These are phyloP conservation scores for Adelphocoris suturalis DNA, from an alignment of 2,888 invertebrate genomes.

Conservation along the genomic window DNA sequence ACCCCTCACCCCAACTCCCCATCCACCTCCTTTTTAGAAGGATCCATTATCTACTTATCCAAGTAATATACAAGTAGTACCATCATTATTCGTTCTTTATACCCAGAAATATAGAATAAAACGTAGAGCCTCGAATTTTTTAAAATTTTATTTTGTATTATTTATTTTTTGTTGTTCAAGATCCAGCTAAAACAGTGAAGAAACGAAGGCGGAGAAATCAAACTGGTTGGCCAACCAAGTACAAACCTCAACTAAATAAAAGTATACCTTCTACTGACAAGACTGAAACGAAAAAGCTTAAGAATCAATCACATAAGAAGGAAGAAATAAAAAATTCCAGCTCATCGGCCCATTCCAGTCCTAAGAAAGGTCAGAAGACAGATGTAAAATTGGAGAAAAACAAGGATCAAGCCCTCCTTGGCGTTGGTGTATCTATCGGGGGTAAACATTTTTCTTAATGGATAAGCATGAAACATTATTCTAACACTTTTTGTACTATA, in stretches of 20 bases:
- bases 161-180: neutral
- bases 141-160: too few species aligned
- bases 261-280: neutral
- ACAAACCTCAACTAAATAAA: neutral
- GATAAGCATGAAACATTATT: neutral
- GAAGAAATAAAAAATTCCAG: neutral
- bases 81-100: too few species aligned
- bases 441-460: neutral
- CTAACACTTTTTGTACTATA: neutral
- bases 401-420: neutral
- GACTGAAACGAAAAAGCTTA: neutral
- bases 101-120: too few species aligned
- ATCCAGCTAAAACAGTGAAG: neutral
- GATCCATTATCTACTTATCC: too few species aligned
- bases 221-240: conserved; percentile 43
- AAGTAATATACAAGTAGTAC: too few species aligned
- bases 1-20: too few species aligned
- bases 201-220: conserved; percentile 27
- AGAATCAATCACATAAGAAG: neutral
- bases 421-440: conserved; percentile 11
- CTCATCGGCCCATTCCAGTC: neutral
- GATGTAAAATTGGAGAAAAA: neutral
- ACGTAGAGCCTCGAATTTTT: too few species aligned
- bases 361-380: neutral
- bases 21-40: too few species aligned